Percentiles rank a stretch among this genome's conserved stretches.
Evolutionary conservation across 1,140 invertebrate genomes (phyloP).

Genomic region (Rhyzopertha dominica): DNA sequence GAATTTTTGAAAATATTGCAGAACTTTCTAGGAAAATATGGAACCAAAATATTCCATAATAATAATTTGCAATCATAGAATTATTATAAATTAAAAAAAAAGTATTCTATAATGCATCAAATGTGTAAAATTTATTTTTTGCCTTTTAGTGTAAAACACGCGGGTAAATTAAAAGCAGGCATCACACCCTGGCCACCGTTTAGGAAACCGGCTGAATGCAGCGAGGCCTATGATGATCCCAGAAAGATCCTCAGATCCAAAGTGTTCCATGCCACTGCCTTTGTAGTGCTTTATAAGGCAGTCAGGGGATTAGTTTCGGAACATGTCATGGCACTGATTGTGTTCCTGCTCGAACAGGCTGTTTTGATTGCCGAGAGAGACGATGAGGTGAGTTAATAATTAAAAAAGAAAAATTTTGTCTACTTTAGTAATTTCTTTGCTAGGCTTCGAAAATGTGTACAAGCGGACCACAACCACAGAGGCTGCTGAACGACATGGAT

Average conservation of each 20-base stretch:
- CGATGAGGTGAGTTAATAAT: conserved; percentile 3
- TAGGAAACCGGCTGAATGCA: conserved; percentile 61
- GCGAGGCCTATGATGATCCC: conserved; percentile 66
- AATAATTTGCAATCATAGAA: no score
- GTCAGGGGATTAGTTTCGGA: conserved; percentile 75
- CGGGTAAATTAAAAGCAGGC: conserved; percentile 58
- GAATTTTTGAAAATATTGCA: neutral
- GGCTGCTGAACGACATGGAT: conserved; percentile 64
- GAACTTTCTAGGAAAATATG: neutral
- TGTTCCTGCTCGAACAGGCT: conserved; percentile 84
- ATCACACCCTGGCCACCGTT: conserved; percentile 79
- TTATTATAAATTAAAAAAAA: no score
- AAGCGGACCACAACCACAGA: conserved; percentile 11
- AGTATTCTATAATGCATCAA: neutral
- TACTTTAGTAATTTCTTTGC: neutral
- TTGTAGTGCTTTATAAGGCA: conserved; percentile 79
- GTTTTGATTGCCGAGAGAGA: conserved; percentile 50
- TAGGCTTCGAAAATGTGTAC: neutral
- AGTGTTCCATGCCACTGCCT: conserved; percentile 79
- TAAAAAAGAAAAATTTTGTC: neutral
- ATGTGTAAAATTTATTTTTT: conserved; percentile 9
- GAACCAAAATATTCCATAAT: no score
- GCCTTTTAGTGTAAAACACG: conserved; percentile 54
- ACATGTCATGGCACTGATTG: conserved; percentile 75
- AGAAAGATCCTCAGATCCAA: conserved; percentile 65